A percentile compares a stretch with the other conserved stretches of the same genome.
Evolutionary conservation across 2,113 vertebrate species (phyloP).

Genomic region (Bubalus kerabau): DNA sequence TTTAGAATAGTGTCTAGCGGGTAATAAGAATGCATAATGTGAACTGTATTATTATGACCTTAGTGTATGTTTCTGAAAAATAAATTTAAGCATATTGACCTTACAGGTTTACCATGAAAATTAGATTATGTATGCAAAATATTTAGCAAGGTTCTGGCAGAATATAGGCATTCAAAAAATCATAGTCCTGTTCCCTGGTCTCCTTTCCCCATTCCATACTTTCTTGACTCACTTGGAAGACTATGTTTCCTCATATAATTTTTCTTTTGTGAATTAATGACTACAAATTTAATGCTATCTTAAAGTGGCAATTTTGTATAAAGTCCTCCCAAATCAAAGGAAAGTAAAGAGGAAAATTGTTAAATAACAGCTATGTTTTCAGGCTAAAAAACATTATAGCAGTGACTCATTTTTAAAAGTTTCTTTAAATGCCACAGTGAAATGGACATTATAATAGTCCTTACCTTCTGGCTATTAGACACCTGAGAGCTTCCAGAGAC

Average conservation of each 20-base stretch:
- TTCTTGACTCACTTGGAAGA: neutral
- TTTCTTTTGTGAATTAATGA: conserved; percentile 21
- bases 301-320: conserved; percentile 24
- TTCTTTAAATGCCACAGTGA: conserved; percentile 39
- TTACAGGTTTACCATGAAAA: neutral
- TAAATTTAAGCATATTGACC: neutral
- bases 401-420: neutral
- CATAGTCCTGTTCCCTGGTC: neutral
- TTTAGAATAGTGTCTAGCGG: neutral
- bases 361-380: conserved; percentile 3
- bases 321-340: neutral
- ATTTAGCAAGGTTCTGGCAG: neutral
- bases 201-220: neutral
- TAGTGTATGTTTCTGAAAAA: neutral
- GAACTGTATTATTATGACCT: neutral
- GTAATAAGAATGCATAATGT: neutral
- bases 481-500: conserved; percentile 18
- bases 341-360: conserved; percentile 18
- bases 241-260: neutral
- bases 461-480: conserved; percentile 3
- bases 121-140: neutral
- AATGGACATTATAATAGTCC: neutral
- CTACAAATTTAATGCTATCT: neutral
- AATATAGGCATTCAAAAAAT: neutral
- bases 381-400: neutral